Evolutionary conservation across 2,888 invertebrate species (phyloP), one percentile per base, ranked within the genome.

Genomic region (Phasia obesa): DNA sequence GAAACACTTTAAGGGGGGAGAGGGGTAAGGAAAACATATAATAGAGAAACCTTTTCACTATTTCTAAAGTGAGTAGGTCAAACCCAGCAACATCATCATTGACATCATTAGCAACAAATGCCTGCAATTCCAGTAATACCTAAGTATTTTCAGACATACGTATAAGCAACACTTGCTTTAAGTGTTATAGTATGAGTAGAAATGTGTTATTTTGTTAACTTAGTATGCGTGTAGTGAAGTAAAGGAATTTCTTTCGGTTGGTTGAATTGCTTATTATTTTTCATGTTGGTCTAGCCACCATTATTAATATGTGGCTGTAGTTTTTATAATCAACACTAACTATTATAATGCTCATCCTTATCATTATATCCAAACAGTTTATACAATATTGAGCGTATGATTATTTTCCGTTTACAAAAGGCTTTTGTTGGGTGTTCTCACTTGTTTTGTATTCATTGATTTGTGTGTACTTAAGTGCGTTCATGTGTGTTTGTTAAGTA

Each of bases 381-480:
- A 25, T 57, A 51, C 38, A 62, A 38, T 74, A 62, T 80, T 67
- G 67, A 53, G 60, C 73, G 53, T 59, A 71, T 79, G 59, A 73
- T 73, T 79, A 53, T 55, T 78, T 73, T 44, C 64, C 35, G 27
- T 31, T 35, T 53, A 21, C n/a, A 21, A 47, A 47, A 47, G 11
- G 11, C 19, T 65, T 73, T 67, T 65, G 59, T 73, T 64, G 25
- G 53, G n/a, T 65, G 59, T 59, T 60, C 27, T 73, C 60, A 47
- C 6, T 57, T 57, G 47, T 62, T 59, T 25, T 42, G 17, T 47
- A 7, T 15, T 70, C 53, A 31, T 44, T 9, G 11, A 38, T 38
- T 38, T 38, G 3, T 38, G 38, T 38, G 38, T 38, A 38, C 3
- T 9, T 38, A 38, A n/a, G n/a, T n/a, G n/a, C 27, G 27, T 27